phyloP scores from a whole-genome alignment of 2,888 invertebrate genomes.

The Parnassius glacialis region DNA sequence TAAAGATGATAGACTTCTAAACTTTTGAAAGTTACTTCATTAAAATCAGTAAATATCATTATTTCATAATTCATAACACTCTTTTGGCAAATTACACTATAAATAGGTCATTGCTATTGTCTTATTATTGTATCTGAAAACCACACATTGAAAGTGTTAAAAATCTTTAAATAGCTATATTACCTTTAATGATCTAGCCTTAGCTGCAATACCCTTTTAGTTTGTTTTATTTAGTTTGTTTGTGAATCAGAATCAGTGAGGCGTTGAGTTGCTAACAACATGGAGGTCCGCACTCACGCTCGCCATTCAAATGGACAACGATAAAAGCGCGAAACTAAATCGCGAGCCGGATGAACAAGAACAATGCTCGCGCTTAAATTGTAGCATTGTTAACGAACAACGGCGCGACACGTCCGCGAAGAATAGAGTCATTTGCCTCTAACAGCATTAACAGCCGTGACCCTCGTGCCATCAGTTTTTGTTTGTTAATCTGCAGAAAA shows the following conservation, averaged over 20 bases:
- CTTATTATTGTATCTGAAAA: no score
- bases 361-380: constrained; percentile 69
- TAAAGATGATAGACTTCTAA: no score
- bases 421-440: constrained; percentile 78
- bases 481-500: constrained; percentile 81
- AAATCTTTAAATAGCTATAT: no score
- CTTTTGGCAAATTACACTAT: no score
- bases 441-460: constrained; percentile 74
- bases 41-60: no score
- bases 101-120: no score
- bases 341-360: constrained; percentile 65
- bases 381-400: constrained; percentile 63
- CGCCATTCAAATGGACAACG: constrained; percentile 54
- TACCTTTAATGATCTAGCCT: background rate
- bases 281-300: constrained; percentile 29
- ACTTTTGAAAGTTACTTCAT: no score
- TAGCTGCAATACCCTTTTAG: constrained; percentile 17
- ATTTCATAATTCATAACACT: no score
- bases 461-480: constrained; percentile 78
- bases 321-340: constrained; percentile 74
- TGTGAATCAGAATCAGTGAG: constrained; percentile 33
- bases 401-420: constrained; percentile 59
- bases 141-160: no score
- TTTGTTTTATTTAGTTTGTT: no score
- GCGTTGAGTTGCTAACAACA: constrained; percentile 26